Percentiles rank a stretch among this genome's conserved stretches.
These are phyloP conservation scores for Boleophthalmus pectinirostris DNA, from an alignment of 2,113 vertebrate genomes.

Conservation along the genomic window DNA sequence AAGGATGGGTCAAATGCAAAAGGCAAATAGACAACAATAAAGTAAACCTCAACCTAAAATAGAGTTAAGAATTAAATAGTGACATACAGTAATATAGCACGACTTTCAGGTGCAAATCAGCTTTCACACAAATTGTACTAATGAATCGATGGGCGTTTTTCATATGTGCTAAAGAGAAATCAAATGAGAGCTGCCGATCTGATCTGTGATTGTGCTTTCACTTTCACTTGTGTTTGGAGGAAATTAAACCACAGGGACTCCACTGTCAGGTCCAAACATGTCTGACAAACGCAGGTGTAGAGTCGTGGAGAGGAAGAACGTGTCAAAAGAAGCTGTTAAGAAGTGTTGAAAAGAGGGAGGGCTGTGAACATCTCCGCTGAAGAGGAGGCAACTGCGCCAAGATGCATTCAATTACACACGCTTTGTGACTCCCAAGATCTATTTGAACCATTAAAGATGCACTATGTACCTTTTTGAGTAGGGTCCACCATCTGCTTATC, in stretches of 20 bases:
- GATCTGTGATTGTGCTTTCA: neutral
- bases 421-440: too few relatives aligned
- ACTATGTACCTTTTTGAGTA: too few relatives aligned
- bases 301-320: slow-evolving; percentile 23
- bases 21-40: too few relatives aligned
- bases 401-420: neutral
- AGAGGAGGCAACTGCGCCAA: neutral
- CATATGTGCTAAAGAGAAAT: slow-evolving; percentile 2
- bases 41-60: too few relatives aligned
- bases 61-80: neutral
- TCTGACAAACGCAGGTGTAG: slow-evolving; percentile 14
- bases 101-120: neutral
- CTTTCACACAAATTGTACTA: neutral
- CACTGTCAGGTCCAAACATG: neutral
- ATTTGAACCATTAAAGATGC: too few relatives aligned
- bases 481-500: too few relatives aligned
- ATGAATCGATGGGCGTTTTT: neutral
- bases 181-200: neutral
- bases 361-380: neutral
- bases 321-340: neutral
- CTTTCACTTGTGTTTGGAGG: neutral
- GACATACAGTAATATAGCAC: neutral
- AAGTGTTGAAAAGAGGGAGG: neutral
- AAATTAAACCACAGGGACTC: slow-evolving; percentile 22
- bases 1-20: neutral